Conservation (phyloP, 1,140 invertebrate species). For the Ephestia elutella region DNA sequence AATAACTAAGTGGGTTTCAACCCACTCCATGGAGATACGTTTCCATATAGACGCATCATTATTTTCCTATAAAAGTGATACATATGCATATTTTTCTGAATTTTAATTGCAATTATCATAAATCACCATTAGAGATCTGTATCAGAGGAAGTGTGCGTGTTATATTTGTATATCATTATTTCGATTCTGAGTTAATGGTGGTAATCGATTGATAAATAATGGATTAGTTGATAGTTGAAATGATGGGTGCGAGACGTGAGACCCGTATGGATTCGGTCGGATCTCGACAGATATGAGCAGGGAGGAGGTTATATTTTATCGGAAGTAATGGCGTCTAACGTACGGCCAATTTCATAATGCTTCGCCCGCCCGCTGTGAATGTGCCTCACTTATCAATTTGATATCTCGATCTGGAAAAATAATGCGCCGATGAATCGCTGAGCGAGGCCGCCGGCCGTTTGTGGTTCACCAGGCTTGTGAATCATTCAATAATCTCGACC, state of each 20-base stretch:
- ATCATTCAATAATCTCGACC: neutral
- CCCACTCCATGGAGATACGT: neutral
- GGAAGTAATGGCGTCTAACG: constrained; percentile 70
- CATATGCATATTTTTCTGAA: neutral
- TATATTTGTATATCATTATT: constrained; percentile 1
- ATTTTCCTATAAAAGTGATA: neutral
- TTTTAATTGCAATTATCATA: neutral
- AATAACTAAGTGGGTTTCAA: neutral
- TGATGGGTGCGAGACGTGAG: constrained; percentile 50
- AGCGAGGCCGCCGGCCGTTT: neutral
- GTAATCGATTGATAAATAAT: constrained; percentile 46
- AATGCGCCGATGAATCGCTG: constrained; percentile 52
- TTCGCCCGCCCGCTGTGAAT: constrained; percentile 58
- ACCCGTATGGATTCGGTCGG: constrained; percentile 31
- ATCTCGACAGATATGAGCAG: constrained; percentile 66
- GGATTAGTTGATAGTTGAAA: constrained; percentile 41
- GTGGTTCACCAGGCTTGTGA: neutral
- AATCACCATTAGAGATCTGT: neutral
- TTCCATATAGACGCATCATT: neutral
- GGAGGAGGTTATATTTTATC: constrained; percentile 69
- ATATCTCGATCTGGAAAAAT: constrained; percentile 68
- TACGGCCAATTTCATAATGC: constrained; percentile 74
- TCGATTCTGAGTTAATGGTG: constrained; percentile 21
- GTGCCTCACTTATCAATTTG: constrained; percentile 73
- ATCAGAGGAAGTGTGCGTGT: neutral